Percentiles rank a stretch among this genome's conserved stretches.
phyloP scores from a whole-genome alignment of 2,113 vertebrate species.

The Gasterosteus nipponicus region DNA sequence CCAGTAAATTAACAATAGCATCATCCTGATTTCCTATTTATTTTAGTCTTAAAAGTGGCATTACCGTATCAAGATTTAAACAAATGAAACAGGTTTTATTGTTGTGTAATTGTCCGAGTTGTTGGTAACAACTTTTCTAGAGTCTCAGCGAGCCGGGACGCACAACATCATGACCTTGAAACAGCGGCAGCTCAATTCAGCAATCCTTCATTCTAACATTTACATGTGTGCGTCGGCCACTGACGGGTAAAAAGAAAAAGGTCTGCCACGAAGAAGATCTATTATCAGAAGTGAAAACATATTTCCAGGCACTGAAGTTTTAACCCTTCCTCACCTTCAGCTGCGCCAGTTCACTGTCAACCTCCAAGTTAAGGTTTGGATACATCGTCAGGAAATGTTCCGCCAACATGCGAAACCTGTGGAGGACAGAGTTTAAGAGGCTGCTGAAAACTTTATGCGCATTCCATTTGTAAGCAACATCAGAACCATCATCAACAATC shows the following conservation, averaged over 20 bases:
- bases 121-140: not conserved
- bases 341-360: constrained; percentile 79
- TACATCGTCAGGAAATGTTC: constrained; percentile 83
- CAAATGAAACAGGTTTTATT: not conserved
- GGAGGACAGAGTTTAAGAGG: not conserved
- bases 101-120: not conserved
- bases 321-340: constrained; percentile 77
- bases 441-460: not conserved
- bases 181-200: not conserved
- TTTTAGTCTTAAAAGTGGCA: not conserved
- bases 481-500: not conserved
- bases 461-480: not conserved
- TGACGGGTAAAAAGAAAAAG: not conserved
- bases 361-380: constrained; percentile 80
- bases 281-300: not conserved
- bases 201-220: not conserved
- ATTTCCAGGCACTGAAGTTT: not conserved
- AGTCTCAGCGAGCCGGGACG: not conserved
- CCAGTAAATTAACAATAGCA: not conserved
- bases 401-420: constrained; percentile 82
- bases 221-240: too few relatives aligned
- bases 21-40: not conserved
- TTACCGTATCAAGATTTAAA: not conserved
- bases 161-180: not conserved
- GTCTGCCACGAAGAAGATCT: not conserved